Evolutionary conservation across 2,113 vertebrate species (phyloP).

Genomic region (Lepus europaeus): DNA sequence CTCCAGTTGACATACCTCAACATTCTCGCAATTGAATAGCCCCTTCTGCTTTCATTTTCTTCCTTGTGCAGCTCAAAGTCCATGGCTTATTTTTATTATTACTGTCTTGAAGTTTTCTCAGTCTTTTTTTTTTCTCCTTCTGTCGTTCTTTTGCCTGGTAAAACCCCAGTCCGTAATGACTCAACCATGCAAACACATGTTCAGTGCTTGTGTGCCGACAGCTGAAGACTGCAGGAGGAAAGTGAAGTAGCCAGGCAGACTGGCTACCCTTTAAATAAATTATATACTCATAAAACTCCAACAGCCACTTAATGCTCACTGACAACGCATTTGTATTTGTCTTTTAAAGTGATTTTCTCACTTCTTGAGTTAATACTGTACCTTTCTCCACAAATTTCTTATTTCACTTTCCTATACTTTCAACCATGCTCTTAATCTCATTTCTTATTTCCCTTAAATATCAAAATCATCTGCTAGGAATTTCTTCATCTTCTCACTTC

Average conservation of each 20-base stretch:
- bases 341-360: background rate
- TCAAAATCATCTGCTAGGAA: background rate
- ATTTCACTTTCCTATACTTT: background rate
- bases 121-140: background rate
- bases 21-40: background rate
- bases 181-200: background rate
- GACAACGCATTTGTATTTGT: background rate
- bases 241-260: background rate
- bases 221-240: background rate
- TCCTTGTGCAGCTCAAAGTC: background rate
- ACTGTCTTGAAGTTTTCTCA: background rate
- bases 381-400: background rate
- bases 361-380: background rate
- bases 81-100: background rate
- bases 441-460: conserved; percentile 15
- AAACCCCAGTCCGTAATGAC: background rate
- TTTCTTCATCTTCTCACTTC: background rate
- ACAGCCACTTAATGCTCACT: background rate
- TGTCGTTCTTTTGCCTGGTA: background rate
- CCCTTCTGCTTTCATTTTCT: background rate
- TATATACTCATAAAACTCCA: background rate
- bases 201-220: conserved; percentile 37
- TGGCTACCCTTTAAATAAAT: conserved; percentile 34
- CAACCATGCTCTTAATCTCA: background rate
- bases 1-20: background rate